phyloP scores from a whole-genome alignment of 2,888 invertebrate species.

The Lathronympha strigana region DNA sequence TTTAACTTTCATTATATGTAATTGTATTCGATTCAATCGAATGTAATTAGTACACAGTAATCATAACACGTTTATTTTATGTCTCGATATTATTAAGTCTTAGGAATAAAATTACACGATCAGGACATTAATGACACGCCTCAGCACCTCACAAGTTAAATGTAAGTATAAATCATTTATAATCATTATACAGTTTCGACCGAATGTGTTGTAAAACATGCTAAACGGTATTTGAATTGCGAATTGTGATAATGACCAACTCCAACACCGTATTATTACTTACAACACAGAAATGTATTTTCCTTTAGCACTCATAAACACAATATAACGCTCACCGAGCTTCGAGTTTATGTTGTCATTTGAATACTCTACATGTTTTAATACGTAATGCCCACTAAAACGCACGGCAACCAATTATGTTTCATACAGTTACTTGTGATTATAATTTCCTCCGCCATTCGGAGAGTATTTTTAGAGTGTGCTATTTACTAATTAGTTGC shows the following conservation, averaged over 20 bases:
- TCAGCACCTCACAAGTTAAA: too few species aligned
- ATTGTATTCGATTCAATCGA: too few species aligned
- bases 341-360: constrained; percentile 41
- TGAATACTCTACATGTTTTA: constrained; percentile 43
- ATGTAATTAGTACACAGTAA: too few species aligned
- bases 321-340: constrained; percentile 44
- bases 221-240: constrained; percentile 30
- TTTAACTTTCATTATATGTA: too few species aligned
- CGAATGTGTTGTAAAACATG: constrained; percentile 11
- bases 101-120: too few species aligned
- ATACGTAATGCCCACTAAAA: constrained; percentile 47
- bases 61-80: too few species aligned
- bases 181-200: not conserved
- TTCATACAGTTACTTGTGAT: constrained; percentile 65
- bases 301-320: constrained; percentile 48
- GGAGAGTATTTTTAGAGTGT: constrained; percentile 68
- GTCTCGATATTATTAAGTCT: too few species aligned
- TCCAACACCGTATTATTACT: not conserved
- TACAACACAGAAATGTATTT: constrained; percentile 1
- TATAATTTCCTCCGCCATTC: constrained; percentile 70
- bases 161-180: too few species aligned
- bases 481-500: constrained; percentile 68
- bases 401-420: constrained; percentile 66
- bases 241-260: constrained; percentile 5
- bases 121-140: too few species aligned